Evolutionary conservation across 2,888 invertebrate species (phyloP).

Genomic region (Yponomeuta cagnagella): DNA sequence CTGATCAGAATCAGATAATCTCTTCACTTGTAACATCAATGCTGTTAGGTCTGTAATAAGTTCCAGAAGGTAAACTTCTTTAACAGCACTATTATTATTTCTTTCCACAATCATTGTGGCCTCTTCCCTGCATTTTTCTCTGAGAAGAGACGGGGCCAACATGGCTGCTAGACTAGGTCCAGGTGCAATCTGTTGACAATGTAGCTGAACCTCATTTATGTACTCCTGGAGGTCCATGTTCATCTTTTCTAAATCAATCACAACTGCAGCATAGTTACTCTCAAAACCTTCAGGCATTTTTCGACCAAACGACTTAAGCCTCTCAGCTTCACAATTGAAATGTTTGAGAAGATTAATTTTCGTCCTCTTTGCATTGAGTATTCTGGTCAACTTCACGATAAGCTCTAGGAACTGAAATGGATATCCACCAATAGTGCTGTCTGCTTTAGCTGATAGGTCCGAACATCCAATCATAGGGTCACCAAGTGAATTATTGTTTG

Average conservation of each 20-base stretch:
- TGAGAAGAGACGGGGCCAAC: slow-evolving; percentile 90
- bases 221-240: slow-evolving; percentile 91
- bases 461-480: slow-evolving; percentile 82
- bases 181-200: slow-evolving; percentile 90
- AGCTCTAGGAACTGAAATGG: slow-evolving; percentile 89
- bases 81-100: slow-evolving; percentile 78
- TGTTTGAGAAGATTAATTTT: slow-evolving; percentile 87
- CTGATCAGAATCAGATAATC: slow-evolving; percentile 84
- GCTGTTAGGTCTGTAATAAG: slow-evolving; percentile 93
- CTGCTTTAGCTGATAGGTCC: slow-evolving; percentile 60
- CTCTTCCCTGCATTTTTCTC: slow-evolving; percentile 91
- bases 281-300: slow-evolving; percentile 91
- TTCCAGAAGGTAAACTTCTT: slow-evolving; percentile 80
- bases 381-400: slow-evolving; percentile 91
- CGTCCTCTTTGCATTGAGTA: slow-evolving; percentile 86
- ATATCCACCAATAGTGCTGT: slow-evolving; percentile 83
- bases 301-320: slow-evolving; percentile 86
- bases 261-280: slow-evolving; percentile 89
- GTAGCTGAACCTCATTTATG: slow-evolving; percentile 88
- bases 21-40: slow-evolving; percentile 91
- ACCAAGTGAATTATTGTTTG: slow-evolving; percentile 65
- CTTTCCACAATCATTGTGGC: slow-evolving; percentile 87
- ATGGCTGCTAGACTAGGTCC: slow-evolving; percentile 91
- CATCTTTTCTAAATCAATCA: slow-evolving; percentile 93
- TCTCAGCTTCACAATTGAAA: slow-evolving; percentile 94